A percentile compares a stretch with the other conserved stretches of the same genome.
phyloP scores from a whole-genome alignment of 2,797 vertebrate genomes.

The Urocyon cinereoargenteus region DNA sequence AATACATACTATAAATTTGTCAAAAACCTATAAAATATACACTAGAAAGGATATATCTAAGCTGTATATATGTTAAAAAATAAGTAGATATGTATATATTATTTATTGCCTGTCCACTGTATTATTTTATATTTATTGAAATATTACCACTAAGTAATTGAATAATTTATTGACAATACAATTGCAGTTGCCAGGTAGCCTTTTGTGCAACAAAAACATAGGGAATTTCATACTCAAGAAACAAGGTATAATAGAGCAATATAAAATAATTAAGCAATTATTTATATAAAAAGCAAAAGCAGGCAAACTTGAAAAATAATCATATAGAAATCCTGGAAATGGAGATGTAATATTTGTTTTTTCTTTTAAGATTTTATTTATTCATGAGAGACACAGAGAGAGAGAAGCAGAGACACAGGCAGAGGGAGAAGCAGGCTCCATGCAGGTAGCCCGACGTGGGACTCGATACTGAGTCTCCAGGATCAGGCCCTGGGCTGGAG shows the following conservation, averaged over 20 bases:
- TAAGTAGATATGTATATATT: background rate
- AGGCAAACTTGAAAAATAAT: background rate
- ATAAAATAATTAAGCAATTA: background rate
- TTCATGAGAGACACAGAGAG: too few relatives aligned
- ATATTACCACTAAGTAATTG: background rate
- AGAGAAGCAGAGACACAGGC: too few relatives aligned
- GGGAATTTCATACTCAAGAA: background rate
- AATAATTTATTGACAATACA: background rate
- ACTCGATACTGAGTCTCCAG: too few relatives aligned
- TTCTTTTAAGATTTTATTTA: too few relatives aligned
- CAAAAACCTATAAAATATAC: background rate
- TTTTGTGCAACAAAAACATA: background rate
- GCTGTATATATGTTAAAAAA: background rate
- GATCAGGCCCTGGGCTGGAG: too few relatives aligned
- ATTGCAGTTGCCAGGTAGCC: background rate
- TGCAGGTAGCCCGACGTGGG: too few relatives aligned
- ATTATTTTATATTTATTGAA: background rate
- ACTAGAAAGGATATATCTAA: background rate
- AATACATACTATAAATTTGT: background rate
- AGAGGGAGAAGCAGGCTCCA: too few relatives aligned
- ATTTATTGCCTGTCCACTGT: background rate
- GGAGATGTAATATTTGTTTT: background rate
- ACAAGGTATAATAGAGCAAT: background rate
- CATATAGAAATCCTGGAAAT: background rate
- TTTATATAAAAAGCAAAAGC: background rate